phyloP scores from a whole-genome alignment of 2,113 vertebrate species.

The Condylura cristata region DNA sequence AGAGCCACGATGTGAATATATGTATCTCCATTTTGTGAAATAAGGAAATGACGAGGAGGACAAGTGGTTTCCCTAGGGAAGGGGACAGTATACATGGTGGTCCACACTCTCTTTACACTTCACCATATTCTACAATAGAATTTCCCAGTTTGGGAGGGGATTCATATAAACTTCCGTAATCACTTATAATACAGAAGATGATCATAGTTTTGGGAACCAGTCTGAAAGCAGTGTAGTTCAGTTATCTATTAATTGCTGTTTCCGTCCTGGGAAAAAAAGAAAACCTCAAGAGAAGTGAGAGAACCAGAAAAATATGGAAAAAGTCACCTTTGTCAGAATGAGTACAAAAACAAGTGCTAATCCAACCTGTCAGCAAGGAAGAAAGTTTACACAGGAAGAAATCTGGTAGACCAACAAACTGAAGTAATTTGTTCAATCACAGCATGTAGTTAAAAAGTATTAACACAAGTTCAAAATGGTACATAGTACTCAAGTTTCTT shows the following conservation, averaged over 20 bases:
- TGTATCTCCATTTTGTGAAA: not conserved
- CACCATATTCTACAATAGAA: not conserved
- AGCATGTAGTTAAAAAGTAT: not conserved
- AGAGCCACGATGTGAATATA: not conserved
- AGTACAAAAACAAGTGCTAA: not conserved
- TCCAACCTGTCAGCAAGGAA: not conserved
- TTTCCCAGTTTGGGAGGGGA: not conserved
- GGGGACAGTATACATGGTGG: not conserved
- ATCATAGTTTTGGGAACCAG: not conserved
- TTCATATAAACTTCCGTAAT: not conserved
- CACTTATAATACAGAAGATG: not conserved
- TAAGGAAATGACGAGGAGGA: not conserved
- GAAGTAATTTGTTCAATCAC: not conserved
- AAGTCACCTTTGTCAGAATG: not conserved
- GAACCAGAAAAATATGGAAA: not conserved
- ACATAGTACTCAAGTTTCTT: not conserved
- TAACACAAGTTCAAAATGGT: not conserved
- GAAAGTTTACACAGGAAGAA: not conserved
- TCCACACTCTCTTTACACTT: not conserved
- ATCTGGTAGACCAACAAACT: not conserved
- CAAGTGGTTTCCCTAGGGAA: not conserved
- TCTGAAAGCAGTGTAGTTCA: not conserved
- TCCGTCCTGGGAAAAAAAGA: not conserved
- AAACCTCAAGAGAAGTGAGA: not conserved
- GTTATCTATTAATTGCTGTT: not conserved